Evolutionary conservation across 1,140 invertebrate genomes (phyloP).

Genomic region (Dermatophagoides farinae): DNA sequence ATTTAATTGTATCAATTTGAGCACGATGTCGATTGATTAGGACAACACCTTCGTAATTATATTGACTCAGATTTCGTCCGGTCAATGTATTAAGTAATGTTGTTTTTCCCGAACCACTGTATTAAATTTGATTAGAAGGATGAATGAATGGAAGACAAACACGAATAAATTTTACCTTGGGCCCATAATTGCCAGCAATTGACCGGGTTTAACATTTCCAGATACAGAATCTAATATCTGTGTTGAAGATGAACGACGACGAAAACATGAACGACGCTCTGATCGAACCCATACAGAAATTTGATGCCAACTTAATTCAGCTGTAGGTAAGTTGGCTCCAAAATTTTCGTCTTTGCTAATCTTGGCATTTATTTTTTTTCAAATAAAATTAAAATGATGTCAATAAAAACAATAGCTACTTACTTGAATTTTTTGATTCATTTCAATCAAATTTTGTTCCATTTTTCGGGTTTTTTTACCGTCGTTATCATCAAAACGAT

Average conservation of each 20-base stretch:
- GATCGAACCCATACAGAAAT: not conserved
- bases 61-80: constrained; percentile 43
- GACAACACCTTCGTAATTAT: constrained; percentile 51
- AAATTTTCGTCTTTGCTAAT: too few relatives aligned
- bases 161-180: constrained; percentile 31
- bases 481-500: too few relatives aligned
- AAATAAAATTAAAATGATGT: too few relatives aligned
- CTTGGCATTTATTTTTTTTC: too few relatives aligned
- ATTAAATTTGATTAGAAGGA: not conserved
- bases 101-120: constrained; percentile 75
- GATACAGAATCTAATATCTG: constrained; percentile 35
- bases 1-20: constrained; percentile 38
- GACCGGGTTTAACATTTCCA: constrained; percentile 66
- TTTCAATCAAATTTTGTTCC: too few relatives aligned
- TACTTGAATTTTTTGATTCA: too few relatives aligned
- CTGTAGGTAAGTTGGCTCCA: too few relatives aligned
- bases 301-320: not conserved
- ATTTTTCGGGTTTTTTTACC: too few relatives aligned
- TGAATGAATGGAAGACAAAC: not conserved
- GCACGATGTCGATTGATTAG: constrained; percentile 26
- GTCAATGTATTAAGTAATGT: constrained; percentile 78
- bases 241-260: too few relatives aligned
- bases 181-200: constrained; percentile 76
- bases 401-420: too few relatives aligned
- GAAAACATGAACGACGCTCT: too few relatives aligned